phyloP scores from a whole-genome alignment of 2,888 invertebrate genomes.

The Drosophila ochracea region DNA sequence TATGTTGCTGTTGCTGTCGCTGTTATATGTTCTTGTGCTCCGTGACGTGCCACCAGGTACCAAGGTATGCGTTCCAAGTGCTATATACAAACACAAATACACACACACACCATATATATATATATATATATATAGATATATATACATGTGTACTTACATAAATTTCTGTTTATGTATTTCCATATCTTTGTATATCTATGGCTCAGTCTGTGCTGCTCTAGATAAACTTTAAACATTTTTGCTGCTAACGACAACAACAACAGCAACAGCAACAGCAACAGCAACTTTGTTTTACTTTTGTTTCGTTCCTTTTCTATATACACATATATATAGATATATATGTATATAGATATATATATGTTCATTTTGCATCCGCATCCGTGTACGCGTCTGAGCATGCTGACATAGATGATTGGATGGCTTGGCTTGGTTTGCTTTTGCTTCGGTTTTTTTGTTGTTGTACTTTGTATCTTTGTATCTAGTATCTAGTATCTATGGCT shows the following conservation, averaged over 20 bases:
- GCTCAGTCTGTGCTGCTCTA: constrained; percentile 47
- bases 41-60: constrained; percentile 66
- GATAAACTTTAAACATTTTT: constrained; percentile 59
- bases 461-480: background rate
- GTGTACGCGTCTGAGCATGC: constrained; percentile 29
- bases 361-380: constrained; percentile 66
- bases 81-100: constrained; percentile 53
- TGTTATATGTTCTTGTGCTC: constrained; percentile 16
- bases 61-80: constrained; percentile 52
- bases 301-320: background rate
- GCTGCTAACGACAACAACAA: constrained; percentile 24
- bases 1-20: constrained; percentile 5
- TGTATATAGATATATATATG: background rate
- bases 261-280: constrained; percentile 2
- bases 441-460: background rate
- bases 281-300: background rate
- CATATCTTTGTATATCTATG: constrained; percentile 48
- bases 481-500: constrained; percentile 8
- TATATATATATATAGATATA: background rate
- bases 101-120: background rate
- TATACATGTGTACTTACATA: constrained; percentile 9
- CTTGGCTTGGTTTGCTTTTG: background rate
- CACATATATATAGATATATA: background rate
- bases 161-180: constrained; percentile 25
- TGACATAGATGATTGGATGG: constrained; percentile 11